Conservation (phyloP, 1,140 invertebrate genomes). For the Mactra quadrangularis region DNA sequence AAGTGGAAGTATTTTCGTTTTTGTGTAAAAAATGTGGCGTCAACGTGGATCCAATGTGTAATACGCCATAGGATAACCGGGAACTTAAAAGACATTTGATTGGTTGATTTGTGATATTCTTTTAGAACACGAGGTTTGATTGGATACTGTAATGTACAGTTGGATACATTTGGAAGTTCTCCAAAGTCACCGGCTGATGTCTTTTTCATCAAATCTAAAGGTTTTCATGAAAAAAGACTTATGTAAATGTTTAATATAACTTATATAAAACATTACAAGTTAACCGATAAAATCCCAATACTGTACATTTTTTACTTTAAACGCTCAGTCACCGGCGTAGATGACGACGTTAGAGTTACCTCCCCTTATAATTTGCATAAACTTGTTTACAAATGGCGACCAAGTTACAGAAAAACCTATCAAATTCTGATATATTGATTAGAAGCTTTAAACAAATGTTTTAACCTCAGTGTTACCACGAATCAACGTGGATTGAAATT, state of each 20-base stretch:
- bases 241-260: neutral
- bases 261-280: no score
- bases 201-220: neutral
- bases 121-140: slow-evolving; percentile 6
- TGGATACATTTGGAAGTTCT: neutral
- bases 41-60: slow-evolving; percentile 55
- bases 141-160: neutral
- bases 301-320: no score
- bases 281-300: no score
- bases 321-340: no score
- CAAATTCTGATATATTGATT: no score
- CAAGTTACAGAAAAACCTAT: slow-evolving; percentile 4
- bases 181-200: neutral
- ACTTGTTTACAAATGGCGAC: slow-evolving; percentile 61
- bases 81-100: neutral
- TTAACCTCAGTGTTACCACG: no score
- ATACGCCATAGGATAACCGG: slow-evolving; percentile 13
- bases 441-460: no score
- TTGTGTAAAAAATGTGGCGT: slow-evolving; percentile 26
- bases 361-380: slow-evolving; percentile 49
- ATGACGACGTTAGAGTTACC: neutral
- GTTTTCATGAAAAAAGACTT: neutral
- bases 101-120: neutral
- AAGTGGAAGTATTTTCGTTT: neutral
- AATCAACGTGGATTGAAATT: no score